phyloP scores from a whole-genome alignment of 2,113 vertebrate species.

The Strix uralensis region DNA sequence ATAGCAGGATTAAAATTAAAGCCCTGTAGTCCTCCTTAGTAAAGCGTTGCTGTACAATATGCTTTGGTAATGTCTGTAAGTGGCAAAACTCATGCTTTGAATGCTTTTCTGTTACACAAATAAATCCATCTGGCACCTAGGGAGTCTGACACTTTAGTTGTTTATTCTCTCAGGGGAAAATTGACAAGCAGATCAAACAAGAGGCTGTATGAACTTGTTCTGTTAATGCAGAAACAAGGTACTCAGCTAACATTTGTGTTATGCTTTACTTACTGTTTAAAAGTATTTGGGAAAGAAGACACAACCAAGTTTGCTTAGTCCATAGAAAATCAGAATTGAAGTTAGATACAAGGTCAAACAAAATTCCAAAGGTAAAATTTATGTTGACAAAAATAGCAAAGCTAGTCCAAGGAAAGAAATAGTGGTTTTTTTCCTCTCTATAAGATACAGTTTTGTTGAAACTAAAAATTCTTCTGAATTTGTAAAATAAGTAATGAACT shows the following conservation, averaged over 20 bases:
- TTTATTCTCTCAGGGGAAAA: not conserved
- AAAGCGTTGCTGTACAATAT: not conserved
- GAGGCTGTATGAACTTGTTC: not conserved
- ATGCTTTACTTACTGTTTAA: not conserved
- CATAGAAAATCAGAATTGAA: not conserved
- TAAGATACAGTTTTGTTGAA: not conserved
- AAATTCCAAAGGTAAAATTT: not conserved
- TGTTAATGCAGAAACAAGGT: not conserved
- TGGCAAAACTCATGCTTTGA: not conserved
- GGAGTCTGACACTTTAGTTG: not conserved
- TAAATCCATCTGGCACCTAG: not conserved
- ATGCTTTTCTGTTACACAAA: not conserved
- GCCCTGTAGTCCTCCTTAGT: not conserved
- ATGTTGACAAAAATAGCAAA: not conserved
- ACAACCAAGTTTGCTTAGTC: not conserved
- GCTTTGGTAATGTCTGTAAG: not conserved
- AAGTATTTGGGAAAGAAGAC: not conserved
- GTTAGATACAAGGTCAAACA: not conserved
- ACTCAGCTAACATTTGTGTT: not conserved
- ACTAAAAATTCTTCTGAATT: not conserved
- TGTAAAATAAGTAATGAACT: not conserved
- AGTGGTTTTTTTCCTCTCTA: not conserved
- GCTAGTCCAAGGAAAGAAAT: not conserved
- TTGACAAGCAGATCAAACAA: not conserved
- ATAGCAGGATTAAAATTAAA: not conserved